Evolutionary conservation across 2,113 vertebrate species (phyloP).

Genomic region (Odontophorus gujanensis): DNA sequence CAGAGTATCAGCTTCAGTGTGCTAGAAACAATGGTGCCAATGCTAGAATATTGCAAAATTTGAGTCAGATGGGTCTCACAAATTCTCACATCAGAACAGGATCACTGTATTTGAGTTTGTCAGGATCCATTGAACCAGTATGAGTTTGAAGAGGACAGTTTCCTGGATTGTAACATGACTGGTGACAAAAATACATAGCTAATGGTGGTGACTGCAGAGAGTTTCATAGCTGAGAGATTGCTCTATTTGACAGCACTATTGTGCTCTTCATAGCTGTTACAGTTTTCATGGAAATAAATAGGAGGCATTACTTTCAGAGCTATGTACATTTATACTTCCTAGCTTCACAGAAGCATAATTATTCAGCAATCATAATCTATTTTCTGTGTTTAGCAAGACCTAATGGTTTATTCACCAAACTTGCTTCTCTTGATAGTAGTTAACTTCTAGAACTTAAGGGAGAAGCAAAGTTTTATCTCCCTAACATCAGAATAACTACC

Average conservation of each 20-base stretch:
- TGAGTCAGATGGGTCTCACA: too few relatives aligned
- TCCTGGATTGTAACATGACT: not conserved
- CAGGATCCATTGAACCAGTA: not conserved
- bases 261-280: not conserved
- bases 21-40: too few relatives aligned
- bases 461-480: not conserved
- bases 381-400: not conserved
- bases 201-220: not conserved
- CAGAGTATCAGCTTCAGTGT: too few relatives aligned
- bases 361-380: not conserved
- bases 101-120: too few relatives aligned
- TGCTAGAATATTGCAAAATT: too few relatives aligned
- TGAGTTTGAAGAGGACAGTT: not conserved
- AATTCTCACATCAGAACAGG: too few relatives aligned
- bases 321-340: not conserved
- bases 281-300: not conserved
- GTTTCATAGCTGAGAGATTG: not conserved
- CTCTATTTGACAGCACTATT: not conserved
- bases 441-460: not conserved
- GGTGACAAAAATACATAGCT: not conserved
- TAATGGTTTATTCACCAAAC: not conserved
- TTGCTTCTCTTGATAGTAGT: not conserved
- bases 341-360: not conserved
- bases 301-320: not conserved
- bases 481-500: not conserved